These are phyloP conservation scores for Aphyosemion australe DNA, from an alignment of 2,113 vertebrate species.

Conservation along the genomic window DNA sequence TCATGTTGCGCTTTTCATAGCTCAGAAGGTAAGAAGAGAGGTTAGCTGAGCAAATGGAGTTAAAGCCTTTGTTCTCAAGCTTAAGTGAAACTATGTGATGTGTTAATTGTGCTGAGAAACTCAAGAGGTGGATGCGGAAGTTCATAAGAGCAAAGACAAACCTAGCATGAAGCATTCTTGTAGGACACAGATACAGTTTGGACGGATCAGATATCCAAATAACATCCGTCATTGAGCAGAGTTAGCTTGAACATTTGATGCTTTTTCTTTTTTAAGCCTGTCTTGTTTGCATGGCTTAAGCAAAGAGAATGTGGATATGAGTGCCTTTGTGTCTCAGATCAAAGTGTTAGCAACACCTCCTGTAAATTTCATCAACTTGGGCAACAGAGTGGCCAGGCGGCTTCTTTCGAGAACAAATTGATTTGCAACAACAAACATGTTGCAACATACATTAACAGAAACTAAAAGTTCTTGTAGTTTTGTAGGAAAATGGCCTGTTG, in stretches of 20 bases:
- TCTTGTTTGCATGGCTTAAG: too few species aligned
- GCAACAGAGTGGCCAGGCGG: too few species aligned
- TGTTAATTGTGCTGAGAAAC: background rate
- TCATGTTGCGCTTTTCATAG: constrained; percentile 33
- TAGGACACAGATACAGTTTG: background rate
- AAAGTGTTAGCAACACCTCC: too few species aligned
- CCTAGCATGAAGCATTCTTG: constrained; percentile 6
- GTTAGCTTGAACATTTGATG: background rate
- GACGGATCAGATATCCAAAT: background rate
- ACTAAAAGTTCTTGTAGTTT: too few species aligned
- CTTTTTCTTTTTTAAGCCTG: background rate
- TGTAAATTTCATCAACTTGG: too few species aligned
- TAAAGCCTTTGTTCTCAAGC: constrained; percentile 3
- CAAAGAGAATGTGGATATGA: too few species aligned
- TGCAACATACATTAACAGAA: too few species aligned
- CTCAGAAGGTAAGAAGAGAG: constrained; percentile 21
- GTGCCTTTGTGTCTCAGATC: too few species aligned
- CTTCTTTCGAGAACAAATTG: background rate
- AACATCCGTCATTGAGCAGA: background rate
- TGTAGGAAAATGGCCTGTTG: too few species aligned
- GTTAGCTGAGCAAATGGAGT: constrained; percentile 5
- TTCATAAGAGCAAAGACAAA: constrained; percentile 16
- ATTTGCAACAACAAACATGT: background rate
- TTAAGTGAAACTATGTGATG: constrained; percentile 9
- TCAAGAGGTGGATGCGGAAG: background rate